These are phyloP conservation scores for Pristis pectinata DNA, from an alignment of 2,797 vertebrate genomes.

Conservation along the genomic window DNA sequence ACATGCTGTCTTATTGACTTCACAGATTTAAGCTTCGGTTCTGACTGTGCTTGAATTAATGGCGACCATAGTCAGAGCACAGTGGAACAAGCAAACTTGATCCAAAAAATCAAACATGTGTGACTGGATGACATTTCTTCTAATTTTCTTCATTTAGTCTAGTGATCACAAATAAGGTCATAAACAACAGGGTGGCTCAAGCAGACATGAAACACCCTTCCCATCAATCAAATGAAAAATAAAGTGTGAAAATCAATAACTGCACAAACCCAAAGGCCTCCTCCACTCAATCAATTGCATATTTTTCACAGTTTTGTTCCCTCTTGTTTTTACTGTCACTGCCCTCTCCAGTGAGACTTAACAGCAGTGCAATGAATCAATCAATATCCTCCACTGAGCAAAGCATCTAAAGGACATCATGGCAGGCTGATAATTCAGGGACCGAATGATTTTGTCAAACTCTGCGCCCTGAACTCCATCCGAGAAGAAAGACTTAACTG, in stretches of 20 bases:
- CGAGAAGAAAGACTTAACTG: conserved; percentile 36
- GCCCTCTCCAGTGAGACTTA: conserved; percentile 45
- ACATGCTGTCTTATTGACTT: conserved; percentile 73
- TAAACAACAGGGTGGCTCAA: conserved; percentile 53
- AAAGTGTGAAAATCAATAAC: conserved; percentile 50
- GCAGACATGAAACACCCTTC: conserved; percentile 50
- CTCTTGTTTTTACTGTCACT: conserved; percentile 44
- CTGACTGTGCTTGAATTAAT: conserved; percentile 59
- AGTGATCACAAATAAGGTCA: conserved; percentile 51
- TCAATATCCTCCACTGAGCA: conserved; percentile 43
- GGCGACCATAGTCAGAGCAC: conserved; percentile 55
- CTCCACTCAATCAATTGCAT: conserved; percentile 48
- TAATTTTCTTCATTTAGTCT: conserved; percentile 68
- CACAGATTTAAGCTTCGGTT: conserved; percentile 76
- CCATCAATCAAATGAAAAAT: conserved; percentile 52
- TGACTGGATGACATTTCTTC: conserved; percentile 58
- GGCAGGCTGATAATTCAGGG: conserved; percentile 26
- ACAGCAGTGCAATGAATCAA: conserved; percentile 47
- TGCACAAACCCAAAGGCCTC: conserved; percentile 46
- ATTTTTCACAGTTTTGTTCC: conserved; percentile 46
- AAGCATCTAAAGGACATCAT: conserved; percentile 11
- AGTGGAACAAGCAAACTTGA: conserved; percentile 50
- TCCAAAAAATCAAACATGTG: conserved; percentile 60
- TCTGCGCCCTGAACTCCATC: conserved; percentile 42
- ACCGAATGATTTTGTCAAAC: conserved; percentile 39